Percentiles rank a stretch among this genome's conserved stretches.
phyloP scores from a whole-genome alignment of 2,888 invertebrate species.

The Dasysyrphus albostriatus region DNA sequence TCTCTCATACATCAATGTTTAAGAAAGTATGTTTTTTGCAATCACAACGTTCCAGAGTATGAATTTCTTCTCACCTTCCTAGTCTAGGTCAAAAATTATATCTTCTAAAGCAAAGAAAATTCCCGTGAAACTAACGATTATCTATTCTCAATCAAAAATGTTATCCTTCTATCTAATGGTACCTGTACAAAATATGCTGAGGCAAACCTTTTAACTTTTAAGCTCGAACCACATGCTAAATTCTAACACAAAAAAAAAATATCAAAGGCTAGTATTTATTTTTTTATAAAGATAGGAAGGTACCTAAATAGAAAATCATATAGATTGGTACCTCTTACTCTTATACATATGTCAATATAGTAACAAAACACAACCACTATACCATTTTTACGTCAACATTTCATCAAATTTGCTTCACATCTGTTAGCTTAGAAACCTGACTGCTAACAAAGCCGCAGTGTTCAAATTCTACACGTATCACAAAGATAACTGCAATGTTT shows the following conservation, averaged over 20 bases:
- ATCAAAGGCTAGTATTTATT: not conserved
- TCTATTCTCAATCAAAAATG: too few relatives aligned
- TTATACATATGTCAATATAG: slow-evolving; percentile 3
- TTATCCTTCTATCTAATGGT: too few relatives aligned
- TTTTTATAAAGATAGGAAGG: not conserved
- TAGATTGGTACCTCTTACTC: not conserved
- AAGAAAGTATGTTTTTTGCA: too few relatives aligned
- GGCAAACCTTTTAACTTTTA: too few relatives aligned
- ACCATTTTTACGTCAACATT: slow-evolving; percentile 23
- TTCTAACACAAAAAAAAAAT: not conserved
- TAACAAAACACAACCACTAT: not conserved
- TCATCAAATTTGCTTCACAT: slow-evolving; percentile 51
- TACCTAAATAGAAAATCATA: not conserved
- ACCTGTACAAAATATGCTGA: too few relatives aligned
- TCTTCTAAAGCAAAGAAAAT: too few relatives aligned
- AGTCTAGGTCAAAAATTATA: too few relatives aligned
- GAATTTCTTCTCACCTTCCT: too few relatives aligned
- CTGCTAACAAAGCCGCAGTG: slow-evolving; percentile 48
- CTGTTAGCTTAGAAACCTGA: slow-evolving; percentile 46
- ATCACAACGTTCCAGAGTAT: too few relatives aligned
- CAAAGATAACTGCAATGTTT: slow-evolving; percentile 67
- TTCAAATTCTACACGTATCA: slow-evolving; percentile 64
- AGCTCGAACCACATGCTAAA: not conserved
- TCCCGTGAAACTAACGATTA: too few relatives aligned
- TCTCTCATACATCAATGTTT: too few relatives aligned